phyloP scores from a whole-genome alignment of 1,140 invertebrate species.

The Aphaenogaster floridana region DNA sequence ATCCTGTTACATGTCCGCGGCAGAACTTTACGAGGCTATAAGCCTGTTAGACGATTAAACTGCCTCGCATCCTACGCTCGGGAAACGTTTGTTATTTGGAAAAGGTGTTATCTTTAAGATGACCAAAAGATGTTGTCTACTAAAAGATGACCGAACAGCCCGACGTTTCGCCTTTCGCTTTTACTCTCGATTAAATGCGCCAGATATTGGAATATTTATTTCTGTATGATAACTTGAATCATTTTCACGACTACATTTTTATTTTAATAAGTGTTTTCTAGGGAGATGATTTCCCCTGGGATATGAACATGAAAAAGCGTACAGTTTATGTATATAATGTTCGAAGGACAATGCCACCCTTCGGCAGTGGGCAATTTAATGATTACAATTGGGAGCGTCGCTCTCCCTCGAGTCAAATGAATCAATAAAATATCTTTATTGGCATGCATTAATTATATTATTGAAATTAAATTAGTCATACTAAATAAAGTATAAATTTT shows the following conservation, averaged over 20 bases:
- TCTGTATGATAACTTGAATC: neutral
- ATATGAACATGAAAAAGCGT: neutral
- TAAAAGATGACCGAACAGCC: neutral
- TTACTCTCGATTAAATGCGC: neutral
- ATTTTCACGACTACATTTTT: neutral
- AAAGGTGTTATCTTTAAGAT: slow-evolving; percentile 32
- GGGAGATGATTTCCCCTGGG: neutral
- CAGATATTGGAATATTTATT: neutral
- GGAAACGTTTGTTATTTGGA: slow-evolving; percentile 24
- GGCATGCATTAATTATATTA: neutral
- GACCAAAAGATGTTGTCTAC: slow-evolving; percentile 1
- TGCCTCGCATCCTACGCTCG: neutral
- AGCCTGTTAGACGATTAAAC: slow-evolving; percentile 55
- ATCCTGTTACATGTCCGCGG: slow-evolving; percentile 44
- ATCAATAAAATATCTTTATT: neutral
- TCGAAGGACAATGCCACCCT: neutral
- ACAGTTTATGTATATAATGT: neutral
- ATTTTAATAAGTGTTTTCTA: neutral
- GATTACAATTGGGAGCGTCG: neutral
- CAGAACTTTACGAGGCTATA: slow-evolving; percentile 51
- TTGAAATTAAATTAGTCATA: neutral
- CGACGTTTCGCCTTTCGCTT: neutral
- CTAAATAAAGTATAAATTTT: neutral
- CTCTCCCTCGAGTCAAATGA: neutral
- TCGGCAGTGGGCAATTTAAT: neutral